Evolutionary conservation across 2,888 invertebrate genomes (phyloP).

Genomic region (Pristionchus arcanus): DNA sequence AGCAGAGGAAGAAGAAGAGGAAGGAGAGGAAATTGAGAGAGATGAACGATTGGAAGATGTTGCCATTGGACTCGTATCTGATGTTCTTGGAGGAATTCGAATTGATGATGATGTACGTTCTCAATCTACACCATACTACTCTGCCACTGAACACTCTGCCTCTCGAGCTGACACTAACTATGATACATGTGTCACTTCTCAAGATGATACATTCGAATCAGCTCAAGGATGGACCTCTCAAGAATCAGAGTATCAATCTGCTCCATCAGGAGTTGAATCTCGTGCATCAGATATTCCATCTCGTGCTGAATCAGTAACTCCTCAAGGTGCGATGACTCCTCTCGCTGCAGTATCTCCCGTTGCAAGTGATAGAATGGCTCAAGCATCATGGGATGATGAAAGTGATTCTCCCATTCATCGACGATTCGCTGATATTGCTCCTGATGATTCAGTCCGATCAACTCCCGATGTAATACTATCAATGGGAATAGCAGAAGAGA

Average conservation of each 20-base stretch:
- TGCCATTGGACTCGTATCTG: slow-evolving; percentile 61
- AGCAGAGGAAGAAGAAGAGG: slow-evolving; percentile 58
- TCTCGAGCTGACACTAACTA: slow-evolving; percentile 62
- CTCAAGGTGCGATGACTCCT: slow-evolving; percentile 61
- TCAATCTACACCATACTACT: slow-evolving; percentile 58
- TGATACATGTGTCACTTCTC: slow-evolving; percentile 71
- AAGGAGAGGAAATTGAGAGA: slow-evolving; percentile 56
- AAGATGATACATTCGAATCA: slow-evolving; percentile 69
- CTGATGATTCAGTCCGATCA: slow-evolving; percentile 62
- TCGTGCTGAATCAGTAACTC: slow-evolving; percentile 58
- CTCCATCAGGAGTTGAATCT: slow-evolving; percentile 62
- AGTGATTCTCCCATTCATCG: slow-evolving; percentile 56
- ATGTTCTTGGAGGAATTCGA: slow-evolving; percentile 61
- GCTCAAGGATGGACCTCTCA: slow-evolving; percentile 69
- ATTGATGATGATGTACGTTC: slow-evolving; percentile 58
- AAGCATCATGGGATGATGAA: slow-evolving; percentile 64
- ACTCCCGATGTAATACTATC: slow-evolving; percentile 69
- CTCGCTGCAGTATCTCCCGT: slow-evolving; percentile 69
- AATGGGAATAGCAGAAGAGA: slow-evolving; percentile 64
- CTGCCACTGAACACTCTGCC: slow-evolving; percentile 65
- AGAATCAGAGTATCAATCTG: slow-evolving; percentile 71
- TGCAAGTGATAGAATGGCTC: slow-evolving; percentile 71
- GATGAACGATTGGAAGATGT: slow-evolving; percentile 58
- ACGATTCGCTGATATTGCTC: slow-evolving; percentile 59
- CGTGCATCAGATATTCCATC: slow-evolving; percentile 61